These are phyloP conservation scores for Cyrtodaria siliqua DNA, from an alignment of 2,888 invertebrate species.

Conservation along the genomic window DNA sequence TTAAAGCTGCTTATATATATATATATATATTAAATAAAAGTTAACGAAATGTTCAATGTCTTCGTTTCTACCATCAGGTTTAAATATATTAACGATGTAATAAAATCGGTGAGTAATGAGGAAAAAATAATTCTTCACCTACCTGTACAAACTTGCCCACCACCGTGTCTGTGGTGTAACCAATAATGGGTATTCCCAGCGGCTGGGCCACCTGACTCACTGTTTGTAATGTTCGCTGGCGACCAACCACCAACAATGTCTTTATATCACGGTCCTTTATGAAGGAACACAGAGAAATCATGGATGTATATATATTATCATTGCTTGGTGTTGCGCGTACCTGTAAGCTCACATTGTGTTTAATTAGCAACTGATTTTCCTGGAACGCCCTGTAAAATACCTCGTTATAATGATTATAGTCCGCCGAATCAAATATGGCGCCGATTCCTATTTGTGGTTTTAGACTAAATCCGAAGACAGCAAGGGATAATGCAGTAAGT, in stretches of 20 bases:
- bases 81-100: too few species aligned
- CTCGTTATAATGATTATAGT: slow-evolving; percentile 67
- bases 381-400: slow-evolving; percentile 68
- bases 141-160: slow-evolving; percentile 72
- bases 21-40: too few species aligned
- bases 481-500: slow-evolving; percentile 38
- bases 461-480: slow-evolving; percentile 35
- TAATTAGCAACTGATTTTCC: slow-evolving; percentile 55
- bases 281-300: slow-evolving; percentile 69
- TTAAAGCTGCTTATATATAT: too few species aligned
- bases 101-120: too few species aligned
- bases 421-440: slow-evolving; percentile 73
- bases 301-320: slow-evolving; percentile 64
- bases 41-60: too few species aligned
- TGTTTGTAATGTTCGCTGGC: slow-evolving; percentile 71
- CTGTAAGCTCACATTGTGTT: slow-evolving; percentile 58
- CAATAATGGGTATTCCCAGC: slow-evolving; percentile 77
- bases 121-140: too few species aligned
- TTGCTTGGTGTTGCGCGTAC: slow-evolving; percentile 60
- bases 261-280: slow-evolving; percentile 65
- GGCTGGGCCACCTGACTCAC: slow-evolving; percentile 72
- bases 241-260: slow-evolving; percentile 75
- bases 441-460: slow-evolving; percentile 70
- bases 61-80: too few species aligned
- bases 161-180: slow-evolving; percentile 69